phyloP scores from a whole-genome alignment of 2,888 invertebrate genomes.

The Craniophora ligustri region DNA sequence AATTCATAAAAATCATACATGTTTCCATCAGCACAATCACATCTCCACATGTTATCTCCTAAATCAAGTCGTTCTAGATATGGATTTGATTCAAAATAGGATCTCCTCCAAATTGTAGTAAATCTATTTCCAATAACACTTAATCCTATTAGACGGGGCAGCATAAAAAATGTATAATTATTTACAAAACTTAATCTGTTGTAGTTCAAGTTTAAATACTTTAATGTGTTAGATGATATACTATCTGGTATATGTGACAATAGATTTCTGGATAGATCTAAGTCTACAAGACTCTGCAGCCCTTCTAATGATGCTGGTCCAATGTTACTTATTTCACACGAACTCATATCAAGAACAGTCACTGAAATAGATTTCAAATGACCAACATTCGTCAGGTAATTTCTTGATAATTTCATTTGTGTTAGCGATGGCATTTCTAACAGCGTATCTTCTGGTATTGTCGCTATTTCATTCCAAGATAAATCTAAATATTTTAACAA shows the following conservation, averaged over 20 bases:
- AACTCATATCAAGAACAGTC: conserved; percentile 89
- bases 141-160: conserved; percentile 89
- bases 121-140: conserved; percentile 92
- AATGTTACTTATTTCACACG: conserved; percentile 90
- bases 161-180: conserved; percentile 89
- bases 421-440: conserved; percentile 89
- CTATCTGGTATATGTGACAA: conserved; percentile 89
- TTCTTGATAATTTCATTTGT: conserved; percentile 90
- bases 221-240: conserved; percentile 89
- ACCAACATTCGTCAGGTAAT: conserved; percentile 89
- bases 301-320: conserved; percentile 88
- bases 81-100: conserved; percentile 89
- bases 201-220: conserved; percentile 88
- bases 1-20: conserved; percentile 90
- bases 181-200: conserved; percentile 89
- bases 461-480: conserved; percentile 91
- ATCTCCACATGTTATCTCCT: conserved; percentile 93
- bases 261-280: conserved; percentile 91
- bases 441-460: conserved; percentile 89
- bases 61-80: conserved; percentile 89
- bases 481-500: conserved; percentile 90
- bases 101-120: conserved; percentile 88
- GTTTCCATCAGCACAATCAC: conserved; percentile 90
- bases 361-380: conserved; percentile 89
- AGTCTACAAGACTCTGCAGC: conserved; percentile 87